Percentiles rank a stretch among this genome's conserved stretches.
phyloP scores from a whole-genome alignment of 2,113 vertebrate genomes.

The Corydoras maculifer region DNA sequence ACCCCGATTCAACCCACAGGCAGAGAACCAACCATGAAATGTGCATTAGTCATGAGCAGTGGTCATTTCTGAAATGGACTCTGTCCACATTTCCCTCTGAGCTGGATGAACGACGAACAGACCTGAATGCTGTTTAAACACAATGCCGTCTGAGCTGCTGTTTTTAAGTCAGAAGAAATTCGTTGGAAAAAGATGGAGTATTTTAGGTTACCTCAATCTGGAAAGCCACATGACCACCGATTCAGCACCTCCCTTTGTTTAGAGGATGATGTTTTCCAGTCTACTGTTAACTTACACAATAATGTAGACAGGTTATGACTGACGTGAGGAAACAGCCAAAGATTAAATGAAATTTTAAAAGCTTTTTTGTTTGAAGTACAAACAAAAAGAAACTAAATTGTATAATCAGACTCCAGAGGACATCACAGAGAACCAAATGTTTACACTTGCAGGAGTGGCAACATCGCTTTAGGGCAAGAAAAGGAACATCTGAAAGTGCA shows the following conservation, averaged over 20 bases:
- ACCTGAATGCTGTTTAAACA: too few species aligned
- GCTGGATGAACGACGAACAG: too few species aligned
- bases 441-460: slow-evolving; percentile 27
- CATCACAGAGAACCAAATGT: slow-evolving; percentile 28
- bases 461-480: slow-evolving; percentile 8
- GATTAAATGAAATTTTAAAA: slow-evolving; percentile 9
- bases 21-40: too few species aligned
- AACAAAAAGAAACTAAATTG: slow-evolving; percentile 30
- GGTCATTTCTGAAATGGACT: too few species aligned
- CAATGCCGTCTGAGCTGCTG: too few species aligned
- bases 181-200: not conserved
- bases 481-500: slow-evolving; percentile 9
- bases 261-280: not conserved
- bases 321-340: not conserved
- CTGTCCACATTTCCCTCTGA: too few species aligned
- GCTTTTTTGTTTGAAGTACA: slow-evolving; percentile 31
- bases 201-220: not conserved
- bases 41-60: too few species aligned
- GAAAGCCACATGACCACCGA: not conserved
- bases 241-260: not conserved
- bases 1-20: too few species aligned
- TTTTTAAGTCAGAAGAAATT: too few species aligned
- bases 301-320: slow-evolving; percentile 1
- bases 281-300: not conserved
- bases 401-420: slow-evolving; percentile 40